These are phyloP conservation scores for Anoplophora glabripennis DNA, from an alignment of 1,140 invertebrate genomes.

Conservation along the genomic window DNA sequence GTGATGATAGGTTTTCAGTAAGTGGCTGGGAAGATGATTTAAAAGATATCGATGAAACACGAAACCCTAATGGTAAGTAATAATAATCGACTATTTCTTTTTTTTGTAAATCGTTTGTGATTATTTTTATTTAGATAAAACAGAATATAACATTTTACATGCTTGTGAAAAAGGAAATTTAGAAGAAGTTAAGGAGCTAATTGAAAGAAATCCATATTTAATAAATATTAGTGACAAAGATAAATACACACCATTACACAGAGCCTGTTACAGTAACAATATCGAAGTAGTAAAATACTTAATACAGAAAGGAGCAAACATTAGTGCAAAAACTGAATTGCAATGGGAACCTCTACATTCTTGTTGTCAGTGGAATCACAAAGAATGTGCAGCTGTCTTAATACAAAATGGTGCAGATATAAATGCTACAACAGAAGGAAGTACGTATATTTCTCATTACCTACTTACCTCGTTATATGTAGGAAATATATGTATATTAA, in stretches of 20 bases:
- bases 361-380: constrained; percentile 87
- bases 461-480: too few relatives aligned
- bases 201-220: constrained; percentile 60
- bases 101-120: neutral
- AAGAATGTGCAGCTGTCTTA: constrained; percentile 69
- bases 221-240: constrained; percentile 77
- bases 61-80: constrained; percentile 58
- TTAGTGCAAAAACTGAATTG: constrained; percentile 73
- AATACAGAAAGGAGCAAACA: constrained; percentile 69
- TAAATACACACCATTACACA: constrained; percentile 86
- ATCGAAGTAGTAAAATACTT: constrained; percentile 73
- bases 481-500: too few relatives aligned
- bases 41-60: constrained; percentile 57
- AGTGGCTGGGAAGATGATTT: constrained; percentile 66
- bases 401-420: constrained; percentile 84
- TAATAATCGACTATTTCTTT: neutral
- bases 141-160: constrained; percentile 68
- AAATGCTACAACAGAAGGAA: constrained; percentile 81
- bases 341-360: constrained; percentile 93
- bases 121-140: constrained; percentile 60
- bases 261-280: constrained; percentile 90
- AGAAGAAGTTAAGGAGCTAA: constrained; percentile 61
- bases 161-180: constrained; percentile 80
- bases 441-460: too few relatives aligned
- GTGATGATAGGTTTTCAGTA: constrained; percentile 47